Conservation (phyloP, 2,888 invertebrate genomes). For the Calliphora vomitoria region DNA sequence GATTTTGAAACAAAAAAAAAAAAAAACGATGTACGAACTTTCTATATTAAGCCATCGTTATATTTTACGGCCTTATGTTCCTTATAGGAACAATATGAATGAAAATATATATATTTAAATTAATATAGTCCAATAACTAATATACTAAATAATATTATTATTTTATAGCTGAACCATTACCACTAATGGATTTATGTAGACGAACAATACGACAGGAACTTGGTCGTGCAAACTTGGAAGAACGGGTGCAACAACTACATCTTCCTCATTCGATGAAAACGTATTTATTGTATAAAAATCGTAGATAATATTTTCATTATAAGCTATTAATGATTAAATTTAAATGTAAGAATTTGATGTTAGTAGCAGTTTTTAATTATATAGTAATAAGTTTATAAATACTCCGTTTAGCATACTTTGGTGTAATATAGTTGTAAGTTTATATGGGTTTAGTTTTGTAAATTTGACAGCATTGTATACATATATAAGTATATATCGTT, state of each 20-base stretch:
- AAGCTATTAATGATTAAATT: conserved; percentile 58
- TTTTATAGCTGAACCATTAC: conserved; percentile 96
- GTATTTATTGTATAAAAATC: conserved; percentile 95
- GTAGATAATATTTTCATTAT: conserved; percentile 83
- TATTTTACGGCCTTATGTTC: too few relatives aligned
- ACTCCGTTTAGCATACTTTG: conserved; percentile 63
- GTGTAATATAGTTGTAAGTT: conserved; percentile 69
- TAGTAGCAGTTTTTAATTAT: conserved; percentile 46
- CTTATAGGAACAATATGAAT: too few relatives aligned
- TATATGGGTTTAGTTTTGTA: conserved; percentile 62
- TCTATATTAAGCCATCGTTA: too few relatives aligned
- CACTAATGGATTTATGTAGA: conserved; percentile 98
- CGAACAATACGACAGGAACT: conserved; percentile 98
- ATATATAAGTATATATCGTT: conserved; percentile 54
- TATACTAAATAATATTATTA: neutral
- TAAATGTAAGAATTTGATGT: conserved; percentile 60
- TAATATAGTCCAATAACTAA: too few relatives aligned
- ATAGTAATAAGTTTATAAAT: conserved; percentile 59
- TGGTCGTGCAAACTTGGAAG: conserved; percentile 95
- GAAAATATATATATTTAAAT: too few relatives aligned
- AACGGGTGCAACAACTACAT: conserved; percentile 93
- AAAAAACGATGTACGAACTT: too few relatives aligned
- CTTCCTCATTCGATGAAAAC: conserved; percentile 96
- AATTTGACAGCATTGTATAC: conserved; percentile 60
- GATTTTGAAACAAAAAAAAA: too few relatives aligned